Conservation (phyloP, 2,888 invertebrate genomes). For the Invenusta paracnida region DNA sequence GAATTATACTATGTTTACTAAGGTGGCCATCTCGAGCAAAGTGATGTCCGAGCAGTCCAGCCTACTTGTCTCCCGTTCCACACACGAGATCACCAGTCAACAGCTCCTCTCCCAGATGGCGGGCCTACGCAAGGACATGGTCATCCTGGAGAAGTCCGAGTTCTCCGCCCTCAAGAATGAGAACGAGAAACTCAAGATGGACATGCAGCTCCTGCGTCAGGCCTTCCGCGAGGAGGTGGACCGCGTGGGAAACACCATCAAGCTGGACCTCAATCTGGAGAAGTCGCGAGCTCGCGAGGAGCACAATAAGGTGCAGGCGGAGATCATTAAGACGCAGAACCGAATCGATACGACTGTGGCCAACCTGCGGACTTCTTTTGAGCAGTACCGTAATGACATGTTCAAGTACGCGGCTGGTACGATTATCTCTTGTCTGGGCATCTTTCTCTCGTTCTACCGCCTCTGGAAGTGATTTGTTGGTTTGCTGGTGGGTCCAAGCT, state of each 20-base stretch:
- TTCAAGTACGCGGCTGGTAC: constrained; percentile 54
- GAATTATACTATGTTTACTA: too few relatives aligned
- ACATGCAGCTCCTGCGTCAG: constrained; percentile 28
- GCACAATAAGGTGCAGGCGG: constrained; percentile 43
- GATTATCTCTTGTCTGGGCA: constrained; percentile 49
- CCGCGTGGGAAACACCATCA: constrained; percentile 48
- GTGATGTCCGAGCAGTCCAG: neutral
- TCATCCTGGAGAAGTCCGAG: constrained; percentile 60
- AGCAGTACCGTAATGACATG: constrained; percentile 57
- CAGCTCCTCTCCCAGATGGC: constrained; percentile 57
- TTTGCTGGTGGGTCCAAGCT: too few relatives aligned
- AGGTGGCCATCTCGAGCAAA: too few relatives aligned
- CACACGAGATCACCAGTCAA: constrained; percentile 58
- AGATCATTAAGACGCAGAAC: constrained; percentile 49
- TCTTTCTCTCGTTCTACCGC: constrained; percentile 50
- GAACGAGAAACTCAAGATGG: constrained; percentile 50
- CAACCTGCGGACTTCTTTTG: constrained; percentile 54
- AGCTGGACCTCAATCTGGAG: constrained; percentile 58
- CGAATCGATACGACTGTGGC: constrained; percentile 58
- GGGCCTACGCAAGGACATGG: constrained; percentile 59
- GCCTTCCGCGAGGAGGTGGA: constrained; percentile 48
- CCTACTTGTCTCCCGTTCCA: neutral
- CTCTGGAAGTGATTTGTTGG: constrained; percentile 46
- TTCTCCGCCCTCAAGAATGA: constrained; percentile 58
- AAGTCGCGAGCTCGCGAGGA: constrained; percentile 50